These are phyloP conservation scores for Herminia tarsipennalis DNA, from an alignment of 2,888 invertebrate species.

Conservation along the genomic window DNA sequence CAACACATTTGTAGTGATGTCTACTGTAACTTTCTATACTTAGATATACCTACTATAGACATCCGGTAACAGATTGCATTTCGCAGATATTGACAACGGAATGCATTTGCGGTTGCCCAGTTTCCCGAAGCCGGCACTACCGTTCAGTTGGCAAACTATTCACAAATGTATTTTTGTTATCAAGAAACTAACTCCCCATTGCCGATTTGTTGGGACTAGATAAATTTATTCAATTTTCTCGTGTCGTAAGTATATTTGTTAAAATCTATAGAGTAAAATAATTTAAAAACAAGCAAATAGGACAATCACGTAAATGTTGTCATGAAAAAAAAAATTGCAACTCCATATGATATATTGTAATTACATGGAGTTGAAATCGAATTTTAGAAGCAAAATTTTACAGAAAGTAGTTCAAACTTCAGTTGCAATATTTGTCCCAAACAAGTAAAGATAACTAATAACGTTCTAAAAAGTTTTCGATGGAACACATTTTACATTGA, in stretches of 20 bases:
- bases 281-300: background rate
- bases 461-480: too few relatives aligned
- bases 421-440: too few relatives aligned
- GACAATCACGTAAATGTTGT: too few relatives aligned
- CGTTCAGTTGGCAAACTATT: conserved; percentile 18
- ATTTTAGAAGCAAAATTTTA: too few relatives aligned
- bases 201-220: conserved; percentile 2
- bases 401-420: too few relatives aligned
- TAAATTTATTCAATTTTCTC: conserved; percentile 9
- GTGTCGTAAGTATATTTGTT: background rate
- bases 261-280: background rate
- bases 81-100: conserved; percentile 31
- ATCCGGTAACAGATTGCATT: conserved; percentile 23
- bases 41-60: background rate
- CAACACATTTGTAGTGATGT: too few relatives aligned
- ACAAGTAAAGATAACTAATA: too few relatives aligned
- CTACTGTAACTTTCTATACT: background rate
- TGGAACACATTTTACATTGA: too few relatives aligned
- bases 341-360: too few relatives aligned
- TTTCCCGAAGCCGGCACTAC: conserved; percentile 5
- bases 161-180: conserved; percentile 17
- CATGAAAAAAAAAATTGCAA: too few relatives aligned
- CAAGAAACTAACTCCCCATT: conserved; percentile 14
- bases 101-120: conserved; percentile 22
- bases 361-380: too few relatives aligned